phyloP scores from a whole-genome alignment of 2,797 vertebrate genomes.

The Loris lydekkerianus region DNA sequence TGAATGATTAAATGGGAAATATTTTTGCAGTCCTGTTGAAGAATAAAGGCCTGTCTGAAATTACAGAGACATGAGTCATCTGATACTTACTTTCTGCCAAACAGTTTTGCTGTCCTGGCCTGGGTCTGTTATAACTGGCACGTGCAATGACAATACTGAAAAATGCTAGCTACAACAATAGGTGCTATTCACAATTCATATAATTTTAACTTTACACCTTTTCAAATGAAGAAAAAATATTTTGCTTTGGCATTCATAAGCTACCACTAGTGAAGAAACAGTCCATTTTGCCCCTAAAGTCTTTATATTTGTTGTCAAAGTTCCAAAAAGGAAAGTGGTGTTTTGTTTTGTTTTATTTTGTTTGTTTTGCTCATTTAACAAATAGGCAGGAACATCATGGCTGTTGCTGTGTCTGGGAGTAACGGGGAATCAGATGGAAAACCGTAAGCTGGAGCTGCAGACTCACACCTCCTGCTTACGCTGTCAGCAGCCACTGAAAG shows the following conservation, averaged over 20 bases:
- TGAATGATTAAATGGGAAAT: conserved; percentile 14
- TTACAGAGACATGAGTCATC: conserved; percentile 23
- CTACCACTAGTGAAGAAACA: neutral
- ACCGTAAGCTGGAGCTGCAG: neutral
- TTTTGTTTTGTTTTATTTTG: neutral
- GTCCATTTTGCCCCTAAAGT: neutral
- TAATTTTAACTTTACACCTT: neutral
- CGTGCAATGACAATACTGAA: neutral
- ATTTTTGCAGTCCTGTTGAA: conserved; percentile 26
- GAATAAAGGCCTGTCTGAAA: conserved; percentile 35
- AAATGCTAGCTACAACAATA: neutral
- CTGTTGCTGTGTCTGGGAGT: neutral
- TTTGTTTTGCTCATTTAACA: neutral
- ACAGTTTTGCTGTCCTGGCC: neutral
- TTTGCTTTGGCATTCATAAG: neutral
- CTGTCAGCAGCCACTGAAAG: neutral
- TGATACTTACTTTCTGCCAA: conserved; percentile 22
- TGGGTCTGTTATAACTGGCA: neutral
- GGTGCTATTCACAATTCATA: neutral
- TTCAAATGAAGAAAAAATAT: neutral
- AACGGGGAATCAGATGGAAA: neutral
- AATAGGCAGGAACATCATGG: neutral
- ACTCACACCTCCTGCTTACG: neutral
- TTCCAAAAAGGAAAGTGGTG: neutral
- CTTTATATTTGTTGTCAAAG: neutral